These are phyloP conservation scores for Karalla daura DNA, from an alignment of 2,797 vertebrate species.

Conservation along the genomic window DNA sequence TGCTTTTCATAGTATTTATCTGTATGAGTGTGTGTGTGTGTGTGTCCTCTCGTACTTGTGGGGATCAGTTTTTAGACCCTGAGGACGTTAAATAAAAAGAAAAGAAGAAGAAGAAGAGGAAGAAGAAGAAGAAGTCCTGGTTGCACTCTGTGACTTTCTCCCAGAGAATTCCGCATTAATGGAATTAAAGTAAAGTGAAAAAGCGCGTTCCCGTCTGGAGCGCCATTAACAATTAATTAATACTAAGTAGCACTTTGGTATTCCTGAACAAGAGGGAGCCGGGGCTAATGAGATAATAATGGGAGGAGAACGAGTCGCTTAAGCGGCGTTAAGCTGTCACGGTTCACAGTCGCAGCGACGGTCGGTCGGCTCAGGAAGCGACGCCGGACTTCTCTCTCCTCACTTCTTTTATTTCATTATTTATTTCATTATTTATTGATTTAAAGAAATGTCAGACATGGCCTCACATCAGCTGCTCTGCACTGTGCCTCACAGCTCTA, in stretches of 20 bases:
- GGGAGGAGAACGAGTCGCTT: conserved; percentile 41
- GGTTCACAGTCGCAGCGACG: conserved; percentile 57
- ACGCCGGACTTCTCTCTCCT: neutral
- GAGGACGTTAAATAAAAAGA: conserved; percentile 11
- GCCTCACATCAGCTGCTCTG: too few relatives aligned
- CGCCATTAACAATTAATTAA: conserved; percentile 57
- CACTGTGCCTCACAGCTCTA: too few relatives aligned
- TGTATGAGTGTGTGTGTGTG: conserved; percentile 9
- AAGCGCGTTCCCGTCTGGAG: conserved; percentile 27
- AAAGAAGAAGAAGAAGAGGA: conserved; percentile 4
- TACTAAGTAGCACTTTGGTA: conserved; percentile 45
- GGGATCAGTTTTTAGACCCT: conserved; percentile 4
- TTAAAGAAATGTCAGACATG: too few relatives aligned
- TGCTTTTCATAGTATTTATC: conserved; percentile 57
- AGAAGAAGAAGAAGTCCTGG: too few relatives aligned
- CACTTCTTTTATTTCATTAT: too few relatives aligned
- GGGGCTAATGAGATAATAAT: conserved; percentile 67
- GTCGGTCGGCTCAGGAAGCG: neutral
- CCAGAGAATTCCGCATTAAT: conserved; percentile 19
- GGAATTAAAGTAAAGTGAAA: conserved; percentile 39
- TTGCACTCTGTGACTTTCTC: conserved; percentile 12
- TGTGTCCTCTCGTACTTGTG: neutral
- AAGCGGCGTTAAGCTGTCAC: conserved; percentile 58
- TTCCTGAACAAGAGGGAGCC: conserved; percentile 50
- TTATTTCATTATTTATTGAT: too few relatives aligned